Conservation (phyloP, 2,113 vertebrate species). For the Rissa tridactyla region DNA sequence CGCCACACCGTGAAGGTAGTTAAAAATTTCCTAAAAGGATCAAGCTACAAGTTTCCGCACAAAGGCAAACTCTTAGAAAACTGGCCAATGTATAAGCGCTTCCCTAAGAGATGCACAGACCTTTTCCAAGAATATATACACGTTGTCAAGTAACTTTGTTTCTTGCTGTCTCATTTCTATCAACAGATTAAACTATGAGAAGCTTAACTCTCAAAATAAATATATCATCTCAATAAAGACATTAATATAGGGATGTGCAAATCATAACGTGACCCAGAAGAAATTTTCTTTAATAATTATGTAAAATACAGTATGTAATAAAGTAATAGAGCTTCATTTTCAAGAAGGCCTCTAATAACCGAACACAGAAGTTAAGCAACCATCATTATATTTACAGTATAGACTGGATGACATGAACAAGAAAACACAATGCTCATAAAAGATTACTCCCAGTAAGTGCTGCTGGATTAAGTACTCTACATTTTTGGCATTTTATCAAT, state of each 20-base stretch:
- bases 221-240: not conserved
- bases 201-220: not conserved
- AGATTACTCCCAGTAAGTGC: not conserved
- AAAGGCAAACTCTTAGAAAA: not conserved
- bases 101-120: not conserved
- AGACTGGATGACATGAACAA: not conserved
- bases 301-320: not conserved
- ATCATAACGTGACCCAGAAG: not conserved
- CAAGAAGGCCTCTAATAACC: not conserved
- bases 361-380: not conserved
- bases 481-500: not conserved
- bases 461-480: not conserved
- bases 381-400: not conserved
- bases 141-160: not conserved
- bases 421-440: not conserved
- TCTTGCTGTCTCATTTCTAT: not conserved
- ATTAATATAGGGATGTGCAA: not conserved
- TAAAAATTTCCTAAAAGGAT: not conserved
- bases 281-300: not conserved
- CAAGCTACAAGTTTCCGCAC: not conserved
- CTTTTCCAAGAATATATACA: not conserved
- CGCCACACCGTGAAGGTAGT: not conserved
- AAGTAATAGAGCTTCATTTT: not conserved
- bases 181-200: not conserved
- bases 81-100: fast-evolving